phyloP scores from a whole-genome alignment of 2,797 vertebrate genomes.

The Acipenser oxyrinchus region DNA sequence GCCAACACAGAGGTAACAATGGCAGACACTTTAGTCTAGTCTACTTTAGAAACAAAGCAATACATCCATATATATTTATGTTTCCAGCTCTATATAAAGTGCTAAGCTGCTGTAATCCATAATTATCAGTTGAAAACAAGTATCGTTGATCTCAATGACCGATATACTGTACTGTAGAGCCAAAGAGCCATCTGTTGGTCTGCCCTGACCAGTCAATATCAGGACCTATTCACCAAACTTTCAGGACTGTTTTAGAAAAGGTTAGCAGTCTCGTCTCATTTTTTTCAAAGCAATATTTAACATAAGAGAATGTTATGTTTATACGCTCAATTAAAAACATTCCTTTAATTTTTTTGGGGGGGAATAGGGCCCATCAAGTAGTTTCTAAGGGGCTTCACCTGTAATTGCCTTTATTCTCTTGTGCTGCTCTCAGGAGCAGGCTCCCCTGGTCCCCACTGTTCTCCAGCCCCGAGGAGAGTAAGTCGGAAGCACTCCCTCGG shows the following conservation, averaged over 20 bases:
- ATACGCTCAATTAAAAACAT: neutral
- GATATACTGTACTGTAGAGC: too few species aligned
- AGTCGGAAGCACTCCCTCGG: slow-evolving; percentile 53
- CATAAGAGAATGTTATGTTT: neutral
- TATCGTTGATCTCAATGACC: too few species aligned
- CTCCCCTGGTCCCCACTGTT: neutral
- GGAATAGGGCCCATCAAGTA: neutral
- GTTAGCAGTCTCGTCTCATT: too few species aligned
- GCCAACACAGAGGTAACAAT: slow-evolving; percentile 28
- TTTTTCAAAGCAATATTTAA: neutral
- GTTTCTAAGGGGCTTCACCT: neutral
- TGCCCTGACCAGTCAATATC: too few species aligned
- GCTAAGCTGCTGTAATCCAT: too few species aligned
- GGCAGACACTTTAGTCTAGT: neutral
- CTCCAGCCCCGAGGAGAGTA: slow-evolving; percentile 24
- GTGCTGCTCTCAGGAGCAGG: neutral
- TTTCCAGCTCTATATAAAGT: neutral
- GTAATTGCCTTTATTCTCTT: neutral
- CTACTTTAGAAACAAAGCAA: slow-evolving; percentile 6
- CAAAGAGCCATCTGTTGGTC: too few species aligned
- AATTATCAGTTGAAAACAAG: too few species aligned
- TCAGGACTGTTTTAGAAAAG: too few species aligned
- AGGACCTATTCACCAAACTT: too few species aligned
- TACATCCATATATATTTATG: neutral
- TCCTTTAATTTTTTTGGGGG: neutral